phyloP scores from a whole-genome alignment of 2,888 invertebrate species.

The Synanthedon myopaeformis region DNA sequence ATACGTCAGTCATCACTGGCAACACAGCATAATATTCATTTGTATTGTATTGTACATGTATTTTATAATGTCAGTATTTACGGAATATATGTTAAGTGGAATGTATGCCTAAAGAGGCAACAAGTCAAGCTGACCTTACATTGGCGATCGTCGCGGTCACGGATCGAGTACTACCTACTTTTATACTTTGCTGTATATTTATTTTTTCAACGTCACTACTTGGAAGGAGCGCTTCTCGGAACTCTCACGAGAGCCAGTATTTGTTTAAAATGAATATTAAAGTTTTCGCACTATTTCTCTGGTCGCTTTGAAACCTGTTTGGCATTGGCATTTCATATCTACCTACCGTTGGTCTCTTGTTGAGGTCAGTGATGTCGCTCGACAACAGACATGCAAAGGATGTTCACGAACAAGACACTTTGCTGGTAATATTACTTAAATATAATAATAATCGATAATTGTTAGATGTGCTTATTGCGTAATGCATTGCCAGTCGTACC shows the following conservation, averaged over 20 bases:
- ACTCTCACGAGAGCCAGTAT: background rate
- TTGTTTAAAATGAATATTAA: background rate
- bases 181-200: background rate
- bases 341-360: background rate
- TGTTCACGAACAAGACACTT: constrained; percentile 11
- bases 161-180: background rate
- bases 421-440: constrained; percentile 7
- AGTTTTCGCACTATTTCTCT: too few species aligned
- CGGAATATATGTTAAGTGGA: background rate
- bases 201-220: background rate
- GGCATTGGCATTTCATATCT: background rate
- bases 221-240: background rate
- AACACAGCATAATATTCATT: too few species aligned
- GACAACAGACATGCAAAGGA: constrained; percentile 4
- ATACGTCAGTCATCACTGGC: too few species aligned
- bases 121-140: background rate
- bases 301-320: too few species aligned
- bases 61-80: too few species aligned
- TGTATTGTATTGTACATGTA: too few species aligned
- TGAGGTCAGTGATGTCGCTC: background rate
- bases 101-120: background rate
- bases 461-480: constrained; percentile 24
- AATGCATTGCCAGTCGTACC: constrained; percentile 14
- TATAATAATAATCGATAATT: constrained; percentile 20
- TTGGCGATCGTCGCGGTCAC: background rate